Percentiles rank a stretch among this genome's conserved stretches.
These are phyloP conservation scores for Punctoribates punctum DNA, from an alignment of 2,888 invertebrate species.

Conservation along the genomic window DNA sequence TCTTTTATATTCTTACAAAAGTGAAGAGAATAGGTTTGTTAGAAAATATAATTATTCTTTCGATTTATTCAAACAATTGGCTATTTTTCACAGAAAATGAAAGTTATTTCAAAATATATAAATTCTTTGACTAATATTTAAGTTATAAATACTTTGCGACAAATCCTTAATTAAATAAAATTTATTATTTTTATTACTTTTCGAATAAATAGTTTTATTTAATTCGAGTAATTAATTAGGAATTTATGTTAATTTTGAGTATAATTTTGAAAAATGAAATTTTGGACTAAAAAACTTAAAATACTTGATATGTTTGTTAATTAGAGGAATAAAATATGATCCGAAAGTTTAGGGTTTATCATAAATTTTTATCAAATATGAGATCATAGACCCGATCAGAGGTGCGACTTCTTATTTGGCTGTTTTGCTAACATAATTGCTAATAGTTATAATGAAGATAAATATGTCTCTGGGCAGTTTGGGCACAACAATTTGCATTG, in stretches of 20 bases:
- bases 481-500: slow-evolving; percentile 15
- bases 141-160: too few relatives aligned
- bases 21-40: too few relatives aligned
- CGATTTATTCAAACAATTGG: too few relatives aligned
- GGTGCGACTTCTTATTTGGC: slow-evolving; percentile 33
- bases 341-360: slow-evolving; percentile 3
- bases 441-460: slow-evolving; percentile 31
- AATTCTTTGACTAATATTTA: too few relatives aligned
- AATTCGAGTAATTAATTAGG: not conserved
- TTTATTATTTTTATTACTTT: not conserved
- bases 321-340: not conserved
- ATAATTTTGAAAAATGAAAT: not conserved
- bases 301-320: slow-evolving; percentile 8
- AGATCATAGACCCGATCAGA: slow-evolving; percentile 35
- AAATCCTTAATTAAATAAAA: too few relatives aligned
- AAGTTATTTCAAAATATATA: too few relatives aligned
- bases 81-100: too few relatives aligned
- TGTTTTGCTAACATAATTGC: slow-evolving; percentile 18
- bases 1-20: too few relatives aligned
- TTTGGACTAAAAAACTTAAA: not conserved
- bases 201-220: not conserved
- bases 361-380: slow-evolving; percentile 22
- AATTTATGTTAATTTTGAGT: not conserved
- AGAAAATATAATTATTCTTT: too few relatives aligned
- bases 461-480: slow-evolving; percentile 4